phyloP scores from a whole-genome alignment of 92 coral and sea anemone genomes.

The Palythoa caribaeorum region DNA sequence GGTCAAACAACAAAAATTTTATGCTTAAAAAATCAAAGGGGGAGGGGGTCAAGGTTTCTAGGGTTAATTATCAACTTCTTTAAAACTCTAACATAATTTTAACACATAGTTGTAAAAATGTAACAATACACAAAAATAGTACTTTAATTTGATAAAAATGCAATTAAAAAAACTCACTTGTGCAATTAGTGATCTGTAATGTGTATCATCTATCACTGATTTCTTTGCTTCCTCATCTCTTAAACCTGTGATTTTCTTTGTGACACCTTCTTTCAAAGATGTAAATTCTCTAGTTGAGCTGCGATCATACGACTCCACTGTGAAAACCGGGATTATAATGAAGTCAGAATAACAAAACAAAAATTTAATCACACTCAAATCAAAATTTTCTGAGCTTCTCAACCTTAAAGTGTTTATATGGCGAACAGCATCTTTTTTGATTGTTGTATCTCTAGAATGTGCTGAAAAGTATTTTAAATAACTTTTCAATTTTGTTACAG shows the following conservation, averaged over 20 bases:
- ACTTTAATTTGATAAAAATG: background rate
- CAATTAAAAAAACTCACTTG: constrained; percentile 55
- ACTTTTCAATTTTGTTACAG: too few relatives aligned
- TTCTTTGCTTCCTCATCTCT: constrained; percentile 57
- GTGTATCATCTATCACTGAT: constrained; percentile 45
- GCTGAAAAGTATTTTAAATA: too few relatives aligned
- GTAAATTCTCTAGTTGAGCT: constrained; percentile 81
- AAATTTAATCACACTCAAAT: background rate
- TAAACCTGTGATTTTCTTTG: constrained; percentile 64
- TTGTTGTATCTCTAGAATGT: too few relatives aligned
- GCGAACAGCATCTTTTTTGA: too few relatives aligned
- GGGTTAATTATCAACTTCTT: too few relatives aligned
- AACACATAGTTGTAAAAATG: too few relatives aligned
- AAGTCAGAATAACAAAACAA: background rate
- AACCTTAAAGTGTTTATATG: too few relatives aligned
- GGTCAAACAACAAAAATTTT: too few relatives aligned
- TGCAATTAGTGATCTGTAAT: constrained; percentile 66
- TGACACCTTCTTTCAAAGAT: constrained; percentile 46
- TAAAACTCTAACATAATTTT: too few relatives aligned
- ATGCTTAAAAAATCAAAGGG: too few relatives aligned
- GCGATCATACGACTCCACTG: constrained; percentile 84
- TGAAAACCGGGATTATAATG: background rate
- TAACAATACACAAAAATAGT: background rate
- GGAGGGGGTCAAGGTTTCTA: too few relatives aligned
- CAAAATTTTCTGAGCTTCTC: too few relatives aligned